A percentile compares a stretch with the other conserved stretches of the same genome.
Evolutionary conservation across 1,140 invertebrate species (phyloP).

Genomic region (Littorina saxatilis): DNA sequence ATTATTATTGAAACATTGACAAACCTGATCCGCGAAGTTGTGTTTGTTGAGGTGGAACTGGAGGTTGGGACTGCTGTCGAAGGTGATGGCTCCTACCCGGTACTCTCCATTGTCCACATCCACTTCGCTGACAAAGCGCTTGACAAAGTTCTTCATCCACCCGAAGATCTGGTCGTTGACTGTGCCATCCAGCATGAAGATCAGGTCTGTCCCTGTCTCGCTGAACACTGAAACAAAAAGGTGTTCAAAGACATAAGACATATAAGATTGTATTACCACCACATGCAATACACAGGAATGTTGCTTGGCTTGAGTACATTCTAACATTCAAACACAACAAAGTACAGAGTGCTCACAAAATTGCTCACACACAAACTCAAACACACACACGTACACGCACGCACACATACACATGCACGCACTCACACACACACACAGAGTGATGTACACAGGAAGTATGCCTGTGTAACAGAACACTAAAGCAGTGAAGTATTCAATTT

Average conservation of each 20-base stretch:
- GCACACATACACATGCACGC: not conserved
- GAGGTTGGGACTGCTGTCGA: slow-evolving; percentile 49
- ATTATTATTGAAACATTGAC: no score
- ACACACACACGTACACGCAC: not conserved
- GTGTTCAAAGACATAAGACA: not conserved
- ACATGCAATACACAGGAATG: no score
- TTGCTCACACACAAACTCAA: not conserved
- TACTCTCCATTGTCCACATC: slow-evolving; percentile 60
- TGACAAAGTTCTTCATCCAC: slow-evolving; percentile 64
- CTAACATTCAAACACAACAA: not conserved
- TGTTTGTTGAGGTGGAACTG: slow-evolving; percentile 68
- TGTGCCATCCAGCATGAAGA: slow-evolving; percentile 69
- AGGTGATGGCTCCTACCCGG: slow-evolving; percentile 66
- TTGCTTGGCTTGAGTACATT: not conserved
- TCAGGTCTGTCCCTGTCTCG: slow-evolving; percentile 65
- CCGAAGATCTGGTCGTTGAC: slow-evolving; percentile 54
- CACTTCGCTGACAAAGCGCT: slow-evolving; percentile 53
- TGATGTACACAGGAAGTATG: no score
- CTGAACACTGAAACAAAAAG: slow-evolving; percentile 39
- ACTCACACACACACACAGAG: no score
- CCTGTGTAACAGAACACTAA: no score
- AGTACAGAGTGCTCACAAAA: not conserved
- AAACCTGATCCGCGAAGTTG: slow-evolving; percentile 50
- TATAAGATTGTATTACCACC: no score
- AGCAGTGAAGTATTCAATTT: no score